Conservation (phyloP, 2,113 vertebrate genomes). For the Macroglossus sobrinus region DNA sequence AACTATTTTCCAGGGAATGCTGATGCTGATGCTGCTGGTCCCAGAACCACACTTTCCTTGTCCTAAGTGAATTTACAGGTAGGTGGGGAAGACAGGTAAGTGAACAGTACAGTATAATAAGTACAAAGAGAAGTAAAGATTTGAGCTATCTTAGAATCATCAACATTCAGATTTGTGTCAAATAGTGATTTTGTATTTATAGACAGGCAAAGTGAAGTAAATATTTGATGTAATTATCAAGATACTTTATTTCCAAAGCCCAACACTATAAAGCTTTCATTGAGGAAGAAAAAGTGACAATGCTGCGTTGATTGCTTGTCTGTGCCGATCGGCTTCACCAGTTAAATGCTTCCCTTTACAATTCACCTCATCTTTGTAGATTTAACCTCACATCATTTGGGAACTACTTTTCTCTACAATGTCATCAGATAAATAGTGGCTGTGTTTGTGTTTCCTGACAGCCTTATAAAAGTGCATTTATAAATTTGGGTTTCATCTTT, state of each 20-base stretch:
- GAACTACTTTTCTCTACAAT: background rate
- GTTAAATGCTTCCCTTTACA: background rate
- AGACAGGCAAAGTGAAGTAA: constrained; percentile 1
- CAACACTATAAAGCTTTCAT: background rate
- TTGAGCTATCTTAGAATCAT: background rate
- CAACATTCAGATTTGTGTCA: background rate
- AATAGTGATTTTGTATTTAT: background rate
- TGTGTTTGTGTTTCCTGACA: constrained; percentile 26
- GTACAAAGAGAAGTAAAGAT: background rate
- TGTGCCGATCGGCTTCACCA: background rate
- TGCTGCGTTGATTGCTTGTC: background rate
- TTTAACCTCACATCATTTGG: constrained; percentile 17
- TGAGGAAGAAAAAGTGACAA: background rate
- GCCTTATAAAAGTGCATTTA: constrained; percentile 21
- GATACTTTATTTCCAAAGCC: background rate
- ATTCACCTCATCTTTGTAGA: background rate
- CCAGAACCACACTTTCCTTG: background rate
- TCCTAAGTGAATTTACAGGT: background rate
- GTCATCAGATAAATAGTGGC: background rate
- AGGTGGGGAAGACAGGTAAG: background rate
- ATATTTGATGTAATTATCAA: background rate
- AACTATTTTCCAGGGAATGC: background rate
- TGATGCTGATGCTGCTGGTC: background rate
- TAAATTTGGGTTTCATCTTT: constrained; percentile 23
- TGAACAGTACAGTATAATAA: background rate